Base-by-base conservation (phyloP, 2,888 invertebrate genomes). In the Schizotus pectinicornis region DNA sequence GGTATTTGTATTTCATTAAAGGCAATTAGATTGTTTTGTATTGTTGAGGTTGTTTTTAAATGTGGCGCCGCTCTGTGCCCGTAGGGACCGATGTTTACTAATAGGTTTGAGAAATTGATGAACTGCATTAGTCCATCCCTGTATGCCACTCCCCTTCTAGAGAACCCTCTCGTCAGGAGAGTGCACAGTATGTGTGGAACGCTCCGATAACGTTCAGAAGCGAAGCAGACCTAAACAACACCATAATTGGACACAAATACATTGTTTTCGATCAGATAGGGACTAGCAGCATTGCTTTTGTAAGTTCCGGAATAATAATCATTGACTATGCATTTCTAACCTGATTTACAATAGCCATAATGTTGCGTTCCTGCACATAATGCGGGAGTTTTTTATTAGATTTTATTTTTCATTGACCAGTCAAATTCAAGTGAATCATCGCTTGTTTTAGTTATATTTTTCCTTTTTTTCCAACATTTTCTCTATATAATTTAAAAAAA, bases 171-270 rank as follows among this genome's bases (percentile, higher is more conserved):
- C 47, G 41, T 43, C 45, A 57, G n/a, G n/a, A n/a, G n/a, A n/a
- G 47, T 52, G 52, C 52, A 57, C 39, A 42, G 42, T 49, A 49
- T 53, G 58, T 58, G 49, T 58, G 58, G 53, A 53, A 54, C 48
- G 49, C 49, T 43, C 48, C 53, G 58, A 58, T 58, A 58, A 58
- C 53, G 58, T 53, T 48, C 58, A 58, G 53, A 58, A 54, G 58
- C 58, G 49, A 58, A 49, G 33, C 43, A 53, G 49, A 54, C 42
- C 53, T 43, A 58, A 58, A 53, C 49, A 53, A 47, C 58, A 53
- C 58, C 58, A 54, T 58, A 58, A 58, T 58, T 58, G 58, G 53
- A 58, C 48, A 58, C 48, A 58, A 58, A 58, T 58, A 58, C 58
- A 48, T 52, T 57, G 52, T 57, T 57, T 57, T 57, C 45, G 47